phyloP scores from a whole-genome alignment of 2,797 vertebrate genomes.

The Bufotes viridis region DNA sequence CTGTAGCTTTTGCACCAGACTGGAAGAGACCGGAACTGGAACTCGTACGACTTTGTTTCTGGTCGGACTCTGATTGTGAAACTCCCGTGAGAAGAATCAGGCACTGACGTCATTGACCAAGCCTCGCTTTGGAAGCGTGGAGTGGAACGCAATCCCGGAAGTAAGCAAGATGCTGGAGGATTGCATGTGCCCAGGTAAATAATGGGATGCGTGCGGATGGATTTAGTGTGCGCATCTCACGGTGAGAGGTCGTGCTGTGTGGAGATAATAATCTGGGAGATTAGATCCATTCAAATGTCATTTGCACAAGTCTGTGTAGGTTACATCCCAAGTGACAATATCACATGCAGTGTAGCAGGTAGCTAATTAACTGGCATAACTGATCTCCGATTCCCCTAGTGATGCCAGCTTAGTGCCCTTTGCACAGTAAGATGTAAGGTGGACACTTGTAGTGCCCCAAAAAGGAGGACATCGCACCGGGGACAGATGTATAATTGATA shows the following conservation, averaged over 20 bases:
- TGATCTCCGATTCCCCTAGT: too few species aligned
- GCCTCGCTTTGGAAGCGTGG: background rate
- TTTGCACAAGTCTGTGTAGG: background rate
- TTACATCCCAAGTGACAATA: background rate
- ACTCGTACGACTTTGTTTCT: background rate
- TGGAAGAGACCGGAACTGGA: background rate
- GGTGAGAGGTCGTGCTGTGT: background rate
- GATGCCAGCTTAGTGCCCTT: too few species aligned
- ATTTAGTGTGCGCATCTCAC: background rate
- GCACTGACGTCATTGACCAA: background rate
- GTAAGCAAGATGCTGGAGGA: background rate
- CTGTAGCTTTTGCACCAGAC: too few species aligned
- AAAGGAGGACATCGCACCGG: too few species aligned
- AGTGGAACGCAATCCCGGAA: slow-evolving; percentile 56
- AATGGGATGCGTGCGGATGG: background rate
- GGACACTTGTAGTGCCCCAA: too few species aligned
- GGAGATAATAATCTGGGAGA: background rate
- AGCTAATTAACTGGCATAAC: too few species aligned
- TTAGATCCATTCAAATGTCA: background rate
- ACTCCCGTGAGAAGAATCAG: background rate
- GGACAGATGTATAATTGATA: too few species aligned
- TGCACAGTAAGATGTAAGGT: too few species aligned
- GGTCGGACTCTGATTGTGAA: background rate
- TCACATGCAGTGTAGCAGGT: background rate
- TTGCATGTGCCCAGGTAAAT: slow-evolving; percentile 7